These are phyloP conservation scores for Eupithecia inturbata DNA, from an alignment of 2,888 invertebrate species.

Conservation along the genomic window DNA sequence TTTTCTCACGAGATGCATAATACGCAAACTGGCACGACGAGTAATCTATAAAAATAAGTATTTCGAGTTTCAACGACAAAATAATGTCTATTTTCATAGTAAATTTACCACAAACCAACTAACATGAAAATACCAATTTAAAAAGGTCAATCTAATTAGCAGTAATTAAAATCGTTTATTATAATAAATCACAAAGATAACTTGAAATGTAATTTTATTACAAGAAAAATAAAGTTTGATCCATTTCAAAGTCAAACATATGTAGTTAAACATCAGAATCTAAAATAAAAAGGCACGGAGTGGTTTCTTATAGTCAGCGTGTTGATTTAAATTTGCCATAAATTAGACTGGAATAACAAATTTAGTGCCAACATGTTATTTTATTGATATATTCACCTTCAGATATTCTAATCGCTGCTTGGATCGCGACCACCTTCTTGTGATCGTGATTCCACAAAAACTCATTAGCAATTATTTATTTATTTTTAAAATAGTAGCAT, in stretches of 20 bases:
- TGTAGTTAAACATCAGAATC: slow-evolving; percentile 16
- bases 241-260: slow-evolving; percentile 32
- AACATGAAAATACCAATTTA: slow-evolving; percentile 17
- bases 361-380: slow-evolving; percentile 31
- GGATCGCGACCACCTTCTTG: slow-evolving; percentile 17
- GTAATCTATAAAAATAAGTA: neutral
- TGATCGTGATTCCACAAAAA: slow-evolving; percentile 14
- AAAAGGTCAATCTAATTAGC: slow-evolving; percentile 20
- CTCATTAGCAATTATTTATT: slow-evolving; percentile 17
- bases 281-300: slow-evolving; percentile 25
- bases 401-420: slow-evolving; percentile 23
- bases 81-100: neutral
- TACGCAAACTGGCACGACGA: neutral
- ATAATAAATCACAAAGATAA: slow-evolving; percentile 15
- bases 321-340: slow-evolving; percentile 39
- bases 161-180: slow-evolving; percentile 19
- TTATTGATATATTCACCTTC: slow-evolving; percentile 35
- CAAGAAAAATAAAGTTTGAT: slow-evolving; percentile 20
- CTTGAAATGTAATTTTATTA: slow-evolving; percentile 1
- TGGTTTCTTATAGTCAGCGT: slow-evolving; percentile 24
- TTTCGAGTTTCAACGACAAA: neutral
- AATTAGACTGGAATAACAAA: slow-evolving; percentile 34
- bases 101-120: neutral
- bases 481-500: slow-evolving; percentile 13
- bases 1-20: neutral